Conservation (phyloP, 2,113 vertebrate species). For the Eupsittula cactorum region DNA sequence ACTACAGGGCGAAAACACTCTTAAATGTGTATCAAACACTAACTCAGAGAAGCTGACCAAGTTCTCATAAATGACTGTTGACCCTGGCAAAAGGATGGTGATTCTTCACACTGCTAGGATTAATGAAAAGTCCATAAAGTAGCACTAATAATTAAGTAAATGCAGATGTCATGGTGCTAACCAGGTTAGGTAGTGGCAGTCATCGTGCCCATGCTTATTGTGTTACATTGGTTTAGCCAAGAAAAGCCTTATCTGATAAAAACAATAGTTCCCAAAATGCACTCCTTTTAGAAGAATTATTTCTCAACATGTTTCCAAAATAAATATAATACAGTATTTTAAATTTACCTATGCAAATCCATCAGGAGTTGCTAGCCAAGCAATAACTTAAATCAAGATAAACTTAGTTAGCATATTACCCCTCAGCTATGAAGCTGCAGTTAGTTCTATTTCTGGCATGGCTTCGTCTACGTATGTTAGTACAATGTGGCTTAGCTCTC, state of each 20-base stretch:
- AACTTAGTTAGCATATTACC: background rate
- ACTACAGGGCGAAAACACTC: background rate
- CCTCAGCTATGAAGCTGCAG: background rate
- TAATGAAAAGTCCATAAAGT: constrained; percentile 14
- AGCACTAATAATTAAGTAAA: constrained; percentile 40
- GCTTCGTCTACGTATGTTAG: background rate
- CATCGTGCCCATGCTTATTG: background rate
- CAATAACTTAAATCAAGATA: background rate
- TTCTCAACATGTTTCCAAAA: constrained; percentile 22
- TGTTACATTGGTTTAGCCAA: constrained; percentile 32
- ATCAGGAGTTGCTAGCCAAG: background rate
- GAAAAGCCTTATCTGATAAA: constrained; percentile 30
- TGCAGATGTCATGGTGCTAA: background rate
- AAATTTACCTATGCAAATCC: constrained; percentile 23
- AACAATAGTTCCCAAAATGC: constrained; percentile 16
- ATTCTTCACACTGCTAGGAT: background rate
- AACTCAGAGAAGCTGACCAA: background rate
- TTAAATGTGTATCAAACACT: background rate
- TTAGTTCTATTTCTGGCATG: background rate
- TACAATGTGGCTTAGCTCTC: background rate
- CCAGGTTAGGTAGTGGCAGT: background rate
- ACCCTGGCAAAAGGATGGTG: background rate
- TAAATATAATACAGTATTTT: constrained; percentile 31
- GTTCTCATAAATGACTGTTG: constrained; percentile 22
- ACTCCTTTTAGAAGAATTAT: background rate